Base-by-base conservation (phyloP, 1,140 invertebrate species). In the Drosophila sp. region DNA sequence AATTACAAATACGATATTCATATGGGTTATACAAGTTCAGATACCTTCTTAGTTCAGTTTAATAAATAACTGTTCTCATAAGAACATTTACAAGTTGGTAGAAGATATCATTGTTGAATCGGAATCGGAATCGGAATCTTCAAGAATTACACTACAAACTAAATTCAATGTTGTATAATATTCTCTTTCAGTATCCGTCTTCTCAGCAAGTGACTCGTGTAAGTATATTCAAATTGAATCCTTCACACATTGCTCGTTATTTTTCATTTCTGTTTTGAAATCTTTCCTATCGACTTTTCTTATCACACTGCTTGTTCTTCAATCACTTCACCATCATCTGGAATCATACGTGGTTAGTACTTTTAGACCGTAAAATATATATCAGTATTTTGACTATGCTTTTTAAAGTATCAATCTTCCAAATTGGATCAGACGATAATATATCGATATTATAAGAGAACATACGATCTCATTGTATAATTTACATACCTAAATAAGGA, bases 131-230 rank as follows among this genome's bases (percentile, higher is more conserved):
- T 5, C 18, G 58, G 43, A 50, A 25, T 40, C 21, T n/a, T 27
- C 56, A 53, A 38, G 13, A n/a, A 62, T 46, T 41, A 13, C 46
- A 27, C 8, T 43, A 14, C 32, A 61, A 76, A 66, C 46, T 54
- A 61, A 56, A 56, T 56, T 38, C 27, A 53, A 43, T 87, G 27
- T 83, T 79, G 46, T 76, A 53, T 57, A 66, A 77, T 41, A 36
- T 72, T 90, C 54, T 76, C 32, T 90, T 90, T 66, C 90, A 91
- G 90, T 91, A 91, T 57, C 90, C 90, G 25, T 65, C 76, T 46
- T 72, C 73, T 54, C 67, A 80, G 45, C 89, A 76, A 64, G 78
- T 89, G 32, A 77, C 84, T 63, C 84, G 89, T 36, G 84, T 91
- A 89, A 91, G 89, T 91, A 86, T 54, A 63, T 63, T 40, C 50